Base-by-base conservation (phyloP, 2,888 invertebrate genomes). In the Hedya salicella region DNA sequence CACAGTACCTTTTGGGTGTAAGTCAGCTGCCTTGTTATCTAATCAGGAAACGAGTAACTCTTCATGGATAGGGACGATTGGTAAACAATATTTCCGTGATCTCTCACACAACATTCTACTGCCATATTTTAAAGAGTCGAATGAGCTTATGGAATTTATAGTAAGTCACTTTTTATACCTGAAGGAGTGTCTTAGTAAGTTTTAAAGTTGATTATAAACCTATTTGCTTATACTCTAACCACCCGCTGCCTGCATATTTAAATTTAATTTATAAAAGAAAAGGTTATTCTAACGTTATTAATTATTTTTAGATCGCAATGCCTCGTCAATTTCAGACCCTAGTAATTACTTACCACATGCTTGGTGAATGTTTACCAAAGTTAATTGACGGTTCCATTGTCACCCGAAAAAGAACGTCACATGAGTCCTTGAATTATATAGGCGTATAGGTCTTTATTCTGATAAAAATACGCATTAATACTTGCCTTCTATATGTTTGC, bases 41-140 rank as follows among this genome's bases (percentile, higher is more conserved):
- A 16, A 64, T 64, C 63, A 64, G 17, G 21, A 21, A 16, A 25
- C 4, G 8, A 49, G 30, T 63, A 49, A 49, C 30, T 63, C 54
- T 25, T 8, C 11, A 8, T 13, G 49, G 19, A 56, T 49, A 21
- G 17, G 19, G 5, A n/a, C 13, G 42, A 19, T 19, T 13, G 54
- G 40, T 21, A 19, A 56, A 40, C 40, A 49, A 39, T 50, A 50
- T 42, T 49, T 30, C 19, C 25, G 16, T 40, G 17, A 42, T 14
- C 25, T 14, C 21, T 44, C 42, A 17, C 13, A 25, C 5, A 14
- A 9, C 9, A 9, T 1, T 36, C 13, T 8, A 4, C 25, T 6
- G 0, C 3, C 9, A 8, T 11, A 4, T 36, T 39, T 9, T 8
- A 5, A 17, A 44, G 30, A 8, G 57, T 16, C 2, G 44, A 9